phyloP scores from a whole-genome alignment of 2,113 vertebrate genomes.

The Passer domesticus region DNA sequence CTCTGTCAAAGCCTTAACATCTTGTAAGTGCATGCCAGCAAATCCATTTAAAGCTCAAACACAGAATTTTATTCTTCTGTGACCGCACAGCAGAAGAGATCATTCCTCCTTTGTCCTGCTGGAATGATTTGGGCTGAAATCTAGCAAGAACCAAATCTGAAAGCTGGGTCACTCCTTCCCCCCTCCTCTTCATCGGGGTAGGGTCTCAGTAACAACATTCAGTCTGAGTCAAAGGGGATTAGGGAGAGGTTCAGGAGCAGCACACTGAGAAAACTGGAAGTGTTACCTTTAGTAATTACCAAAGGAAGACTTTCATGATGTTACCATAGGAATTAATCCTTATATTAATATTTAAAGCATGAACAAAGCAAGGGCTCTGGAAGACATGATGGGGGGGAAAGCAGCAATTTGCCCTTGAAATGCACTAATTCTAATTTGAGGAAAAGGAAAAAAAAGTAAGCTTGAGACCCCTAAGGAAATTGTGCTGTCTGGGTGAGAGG shows the following conservation, averaged over 20 bases:
- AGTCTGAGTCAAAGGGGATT: background rate
- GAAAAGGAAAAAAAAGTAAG: background rate
- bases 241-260: background rate
- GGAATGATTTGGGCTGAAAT: constrained; percentile 10
- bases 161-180: background rate
- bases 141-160: background rate
- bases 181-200: background rate
- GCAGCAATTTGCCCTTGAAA: background rate
- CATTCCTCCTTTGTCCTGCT: background rate
- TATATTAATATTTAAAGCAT: constrained; percentile 38
- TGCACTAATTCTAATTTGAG: background rate
- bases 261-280: background rate
- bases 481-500: background rate
- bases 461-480: background rate
- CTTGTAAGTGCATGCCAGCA: background rate
- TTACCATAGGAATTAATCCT: constrained; percentile 56
- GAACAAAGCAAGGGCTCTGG: background rate
- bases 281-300: constrained; percentile 28
- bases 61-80: constrained; percentile 16
- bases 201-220: background rate
- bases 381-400: background rate
- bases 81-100: background rate
- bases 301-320: background rate
- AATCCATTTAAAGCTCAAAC: constrained; percentile 31
- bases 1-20: constrained; percentile 31